Percentiles rank a stretch among this genome's conserved stretches.
Evolutionary conservation across 2,797 vertebrate species (phyloP).

Genomic region (Myripristis murdjan): DNA sequence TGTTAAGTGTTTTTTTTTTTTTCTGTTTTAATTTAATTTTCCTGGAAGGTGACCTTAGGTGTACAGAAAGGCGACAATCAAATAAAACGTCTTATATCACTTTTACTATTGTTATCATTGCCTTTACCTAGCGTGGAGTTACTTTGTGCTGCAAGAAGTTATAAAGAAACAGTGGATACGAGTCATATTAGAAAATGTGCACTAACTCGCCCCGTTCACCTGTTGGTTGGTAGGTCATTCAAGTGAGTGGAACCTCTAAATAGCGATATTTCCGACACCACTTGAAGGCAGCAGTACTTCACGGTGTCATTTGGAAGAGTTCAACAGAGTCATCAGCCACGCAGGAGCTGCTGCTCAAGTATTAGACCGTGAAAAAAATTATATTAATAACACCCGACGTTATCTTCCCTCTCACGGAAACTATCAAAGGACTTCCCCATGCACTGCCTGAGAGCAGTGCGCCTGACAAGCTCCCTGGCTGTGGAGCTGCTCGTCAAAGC

Average conservation of each 20-base stretch:
- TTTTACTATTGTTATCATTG: too few species aligned
- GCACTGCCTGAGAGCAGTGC: slow-evolving; percentile 67
- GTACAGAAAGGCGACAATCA: too few species aligned
- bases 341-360: not conserved
- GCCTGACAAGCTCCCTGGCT: slow-evolving; percentile 39
- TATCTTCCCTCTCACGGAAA: not conserved
- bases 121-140: too few species aligned
- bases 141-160: too few species aligned
- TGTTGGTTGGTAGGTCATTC: too few species aligned
- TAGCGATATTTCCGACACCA: not conserved
- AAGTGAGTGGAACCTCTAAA: not conserved
- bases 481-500: slow-evolving; percentile 54
- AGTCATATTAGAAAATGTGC: too few species aligned
- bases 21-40: too few species aligned
- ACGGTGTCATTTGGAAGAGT: not conserved
- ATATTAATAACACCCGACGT: not conserved
- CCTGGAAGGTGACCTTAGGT: too few species aligned
- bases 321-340: slow-evolving; percentile 18
- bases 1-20: too few species aligned
- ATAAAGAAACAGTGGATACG: too few species aligned
- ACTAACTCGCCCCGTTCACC: too few species aligned
- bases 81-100: too few species aligned
- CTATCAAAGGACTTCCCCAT: slow-evolving; percentile 32
- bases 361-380: not conserved
- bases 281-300: slow-evolving; percentile 49